Percentiles rank a stretch among this genome's conserved stretches.
Conservation (phyloP, 2,113 vertebrate genomes). For the Muntiacus muntjak region DNA sequence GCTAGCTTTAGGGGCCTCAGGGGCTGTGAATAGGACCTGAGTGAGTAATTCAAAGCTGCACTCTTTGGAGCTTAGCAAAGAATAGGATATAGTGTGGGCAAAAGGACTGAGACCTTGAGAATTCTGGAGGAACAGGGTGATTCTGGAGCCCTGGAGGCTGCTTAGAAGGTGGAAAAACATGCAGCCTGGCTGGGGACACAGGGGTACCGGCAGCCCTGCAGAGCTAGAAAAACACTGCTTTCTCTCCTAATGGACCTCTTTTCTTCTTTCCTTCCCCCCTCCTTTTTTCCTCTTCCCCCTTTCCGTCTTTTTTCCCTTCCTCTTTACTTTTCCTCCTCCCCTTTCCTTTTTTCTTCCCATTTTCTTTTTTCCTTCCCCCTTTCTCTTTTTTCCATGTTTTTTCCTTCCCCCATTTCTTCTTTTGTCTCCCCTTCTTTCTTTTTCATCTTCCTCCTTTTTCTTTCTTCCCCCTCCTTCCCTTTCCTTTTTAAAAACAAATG, state of each 20-base stretch:
- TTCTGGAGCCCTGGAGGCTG: background rate
- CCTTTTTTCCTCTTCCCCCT: rapidly evolving
- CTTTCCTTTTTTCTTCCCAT: background rate
- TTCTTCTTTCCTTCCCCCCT: rapidly evolving
- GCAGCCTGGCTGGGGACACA: background rate
- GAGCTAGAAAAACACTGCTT: background rate
- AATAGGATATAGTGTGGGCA: background rate
- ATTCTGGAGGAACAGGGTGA: background rate
- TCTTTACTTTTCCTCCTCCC: no score
- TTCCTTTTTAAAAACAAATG: background rate
- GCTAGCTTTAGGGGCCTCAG: background rate
- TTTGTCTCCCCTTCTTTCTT: background rate
- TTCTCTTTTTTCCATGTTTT: background rate
- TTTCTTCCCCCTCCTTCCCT: no score
- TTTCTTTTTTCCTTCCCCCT: background rate
- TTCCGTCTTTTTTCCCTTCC: background rate
- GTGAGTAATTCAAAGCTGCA: background rate
- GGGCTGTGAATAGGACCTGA: background rate
- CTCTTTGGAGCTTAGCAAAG: background rate
- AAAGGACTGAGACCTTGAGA: background rate
- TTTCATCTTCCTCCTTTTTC: no score
- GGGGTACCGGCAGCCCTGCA: background rate
- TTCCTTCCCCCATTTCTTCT: background rate
- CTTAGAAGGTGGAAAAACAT: background rate
- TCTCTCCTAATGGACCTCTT: background rate